phyloP scores from a whole-genome alignment of 1,140 invertebrate genomes.

The Diprion similis region DNA sequence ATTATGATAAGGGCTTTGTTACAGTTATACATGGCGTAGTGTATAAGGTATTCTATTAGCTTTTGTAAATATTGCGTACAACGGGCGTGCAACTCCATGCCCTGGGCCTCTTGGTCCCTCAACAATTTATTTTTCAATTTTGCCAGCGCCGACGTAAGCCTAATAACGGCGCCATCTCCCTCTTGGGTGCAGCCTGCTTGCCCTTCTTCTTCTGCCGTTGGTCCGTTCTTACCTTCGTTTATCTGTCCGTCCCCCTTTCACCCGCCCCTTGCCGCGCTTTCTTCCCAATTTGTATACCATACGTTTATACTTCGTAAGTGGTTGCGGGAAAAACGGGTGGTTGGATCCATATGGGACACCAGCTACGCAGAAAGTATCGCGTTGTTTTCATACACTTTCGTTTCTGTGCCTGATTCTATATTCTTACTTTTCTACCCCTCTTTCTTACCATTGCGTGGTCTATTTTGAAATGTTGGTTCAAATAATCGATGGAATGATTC shows the following conservation, averaged over 20 bases:
- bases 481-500: too few relatives aligned
- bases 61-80: slow-evolving; percentile 8
- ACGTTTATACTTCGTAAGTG: too few relatives aligned
- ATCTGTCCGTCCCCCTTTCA: background rate
- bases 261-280: too few relatives aligned
- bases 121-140: slow-evolving; percentile 8
- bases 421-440: too few relatives aligned
- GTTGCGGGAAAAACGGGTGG: too few relatives aligned
- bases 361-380: too few relatives aligned
- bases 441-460: too few relatives aligned
- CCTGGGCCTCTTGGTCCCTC: background rate
- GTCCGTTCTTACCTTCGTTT: background rate
- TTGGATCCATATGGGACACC: too few relatives aligned
- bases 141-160: background rate
- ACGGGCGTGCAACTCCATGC: background rate
- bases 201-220: background rate
- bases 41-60: slow-evolving; percentile 3
- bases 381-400: too few relatives aligned
- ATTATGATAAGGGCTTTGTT: background rate
- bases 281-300: too few relatives aligned
- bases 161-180: background rate
- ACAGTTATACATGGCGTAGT: background rate
- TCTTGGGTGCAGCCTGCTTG: background rate
- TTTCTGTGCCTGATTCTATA: too few relatives aligned
- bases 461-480: too few relatives aligned